A percentile compares a stretch with the other conserved stretches of the same genome.
These are phyloP conservation scores for Bos indicus DNA, from an alignment of 2,113 vertebrate genomes.

Conservation along the genomic window DNA sequence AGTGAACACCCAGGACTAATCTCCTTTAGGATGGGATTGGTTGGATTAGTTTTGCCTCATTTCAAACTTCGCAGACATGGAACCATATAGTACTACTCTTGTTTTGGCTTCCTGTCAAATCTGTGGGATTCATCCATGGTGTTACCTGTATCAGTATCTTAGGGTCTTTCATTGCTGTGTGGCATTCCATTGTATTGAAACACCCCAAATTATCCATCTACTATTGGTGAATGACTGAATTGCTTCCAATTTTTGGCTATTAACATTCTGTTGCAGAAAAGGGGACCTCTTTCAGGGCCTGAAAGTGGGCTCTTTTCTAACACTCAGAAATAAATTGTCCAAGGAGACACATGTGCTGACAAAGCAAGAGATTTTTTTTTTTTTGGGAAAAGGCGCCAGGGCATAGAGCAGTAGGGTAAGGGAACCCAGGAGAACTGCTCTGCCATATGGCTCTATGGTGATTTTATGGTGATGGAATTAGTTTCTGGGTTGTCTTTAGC, in stretches of 20 bases:
- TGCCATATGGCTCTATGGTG: not conserved
- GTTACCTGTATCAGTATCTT: not conserved
- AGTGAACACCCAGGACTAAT: not conserved
- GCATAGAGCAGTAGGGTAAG: not conserved
- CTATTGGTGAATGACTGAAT: not conserved
- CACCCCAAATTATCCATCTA: not conserved
- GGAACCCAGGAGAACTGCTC: not conserved
- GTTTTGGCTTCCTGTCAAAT: not conserved
- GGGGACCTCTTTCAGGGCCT: not conserved
- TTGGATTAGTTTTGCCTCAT: not conserved
- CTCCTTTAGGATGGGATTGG: not conserved
- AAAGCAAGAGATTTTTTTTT: not conserved
- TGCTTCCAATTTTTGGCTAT: not conserved
- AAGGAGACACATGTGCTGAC: not conserved
- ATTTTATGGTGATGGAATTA: not conserved
- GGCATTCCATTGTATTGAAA: not conserved
- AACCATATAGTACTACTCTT: not conserved
- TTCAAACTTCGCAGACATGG: not conserved
- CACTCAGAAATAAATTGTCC: not conserved
- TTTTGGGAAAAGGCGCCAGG: not conserved
- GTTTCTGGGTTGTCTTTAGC: not conserved
- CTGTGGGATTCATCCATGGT: not conserved
- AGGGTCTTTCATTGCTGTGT: not conserved
- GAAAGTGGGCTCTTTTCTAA: not conserved
- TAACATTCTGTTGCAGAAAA: not conserved